These are phyloP conservation scores for Lobophora halterata DNA, from an alignment of 2,888 invertebrate species.

Conservation along the genomic window DNA sequence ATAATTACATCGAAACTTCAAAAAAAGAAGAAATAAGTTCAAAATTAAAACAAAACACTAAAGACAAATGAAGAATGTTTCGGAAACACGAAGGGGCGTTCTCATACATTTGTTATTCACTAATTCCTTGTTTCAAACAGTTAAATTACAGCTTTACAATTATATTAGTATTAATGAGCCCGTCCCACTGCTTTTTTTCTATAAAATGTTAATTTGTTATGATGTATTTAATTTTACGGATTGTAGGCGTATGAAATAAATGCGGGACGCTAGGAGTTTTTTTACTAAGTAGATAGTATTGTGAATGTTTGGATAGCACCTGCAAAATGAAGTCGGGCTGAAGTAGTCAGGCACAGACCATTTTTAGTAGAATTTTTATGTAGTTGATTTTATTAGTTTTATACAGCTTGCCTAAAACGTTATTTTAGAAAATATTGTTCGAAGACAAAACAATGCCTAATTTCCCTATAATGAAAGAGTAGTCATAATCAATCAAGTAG, in stretches of 20 bases:
- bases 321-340: too few species aligned
- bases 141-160: slow-evolving; percentile 72
- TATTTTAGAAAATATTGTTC: too few species aligned
- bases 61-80: slow-evolving; percentile 72
- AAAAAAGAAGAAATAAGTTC: slow-evolving; percentile 45
- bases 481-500: too few species aligned
- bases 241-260: not conserved
- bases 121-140: slow-evolving; percentile 76
- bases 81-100: slow-evolving; percentile 63
- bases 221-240: slow-evolving; percentile 3
- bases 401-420: too few species aligned
- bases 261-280: not conserved
- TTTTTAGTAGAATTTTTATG: too few species aligned
- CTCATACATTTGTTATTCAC: slow-evolving; percentile 75
- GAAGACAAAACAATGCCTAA: too few species aligned
- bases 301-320: too few species aligned
- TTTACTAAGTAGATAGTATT: too few species aligned
- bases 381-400: too few species aligned
- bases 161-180: slow-evolving; percentile 76
- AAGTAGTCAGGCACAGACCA: too few species aligned
- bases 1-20: slow-evolving; percentile 61
- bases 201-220: slow-evolving; percentile 15
- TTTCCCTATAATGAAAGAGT: too few species aligned
- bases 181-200: slow-evolving; percentile 54
- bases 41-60: slow-evolving; percentile 47